Evolutionary conservation across 2,888 invertebrate genomes (phyloP).

Genomic region (Euproctis similis): DNA sequence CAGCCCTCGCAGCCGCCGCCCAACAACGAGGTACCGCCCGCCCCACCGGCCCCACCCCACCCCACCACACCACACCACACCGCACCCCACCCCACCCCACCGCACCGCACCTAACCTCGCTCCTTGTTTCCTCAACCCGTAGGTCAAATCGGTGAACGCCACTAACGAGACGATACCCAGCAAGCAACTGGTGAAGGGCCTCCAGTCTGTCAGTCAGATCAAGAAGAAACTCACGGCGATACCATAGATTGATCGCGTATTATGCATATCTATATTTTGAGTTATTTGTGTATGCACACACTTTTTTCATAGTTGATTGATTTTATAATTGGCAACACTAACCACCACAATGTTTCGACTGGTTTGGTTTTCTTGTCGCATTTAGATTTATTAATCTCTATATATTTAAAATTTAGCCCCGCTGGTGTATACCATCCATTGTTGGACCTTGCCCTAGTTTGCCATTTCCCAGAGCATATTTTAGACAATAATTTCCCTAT

Average conservation of each 20-base stretch:
- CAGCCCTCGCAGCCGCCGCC: slow-evolving; percentile 59
- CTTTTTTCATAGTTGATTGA: too few species aligned
- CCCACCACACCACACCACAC: background rate
- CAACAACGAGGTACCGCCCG: slow-evolving; percentile 50
- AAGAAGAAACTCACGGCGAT: slow-evolving; percentile 54
- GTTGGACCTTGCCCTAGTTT: too few species aligned
- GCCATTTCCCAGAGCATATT: too few species aligned
- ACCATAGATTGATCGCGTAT: slow-evolving; percentile 26
- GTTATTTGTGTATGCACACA: slow-evolving; percentile 19
- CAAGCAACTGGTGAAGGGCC: slow-evolving; percentile 51
- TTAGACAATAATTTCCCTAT: too few species aligned
- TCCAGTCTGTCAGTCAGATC: slow-evolving; percentile 58
- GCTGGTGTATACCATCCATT: too few species aligned
- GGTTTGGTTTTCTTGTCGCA: too few species aligned
- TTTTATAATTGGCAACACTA: too few species aligned
- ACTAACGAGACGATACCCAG: slow-evolving; percentile 51
- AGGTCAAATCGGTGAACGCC: slow-evolving; percentile 68
- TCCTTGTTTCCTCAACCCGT: slow-evolving; percentile 15
- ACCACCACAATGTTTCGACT: too few species aligned
- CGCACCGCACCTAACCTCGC: background rate
- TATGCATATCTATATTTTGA: background rate
- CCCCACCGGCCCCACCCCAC: background rate
- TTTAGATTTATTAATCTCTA: too few species aligned
- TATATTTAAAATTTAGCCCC: too few species aligned
- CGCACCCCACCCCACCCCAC: background rate